A percentile compares a stretch with the other conserved stretches of the same genome.
phyloP scores from a whole-genome alignment of 2,888 invertebrate species.

The Pollenia angustigena region DNA sequence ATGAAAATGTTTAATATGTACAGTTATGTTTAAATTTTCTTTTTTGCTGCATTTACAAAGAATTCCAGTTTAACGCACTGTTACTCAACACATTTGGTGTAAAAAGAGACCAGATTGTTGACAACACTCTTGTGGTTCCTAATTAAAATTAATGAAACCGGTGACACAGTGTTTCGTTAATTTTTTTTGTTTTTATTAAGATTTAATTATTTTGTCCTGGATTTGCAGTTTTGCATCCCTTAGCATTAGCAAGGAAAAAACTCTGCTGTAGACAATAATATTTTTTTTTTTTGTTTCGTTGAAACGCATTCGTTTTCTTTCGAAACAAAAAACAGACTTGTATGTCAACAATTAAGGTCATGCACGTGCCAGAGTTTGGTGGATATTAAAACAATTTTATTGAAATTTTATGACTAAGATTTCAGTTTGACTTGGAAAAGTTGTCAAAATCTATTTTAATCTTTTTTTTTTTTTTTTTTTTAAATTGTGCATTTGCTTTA shows the following conservation, averaged over 20 bases:
- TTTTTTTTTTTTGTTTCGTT: conserved; percentile 6
- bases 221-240: neutral
- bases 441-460: too few relatives aligned
- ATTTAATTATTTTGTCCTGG: neutral
- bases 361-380: conserved; percentile 15
- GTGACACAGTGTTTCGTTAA: conserved; percentile 14
- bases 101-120: neutral
- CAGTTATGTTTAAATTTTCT: too few relatives aligned
- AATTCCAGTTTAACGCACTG: too few relatives aligned
- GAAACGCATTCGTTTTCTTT: neutral
- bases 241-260: neutral
- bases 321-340: neutral
- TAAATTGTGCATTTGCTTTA: too few relatives aligned
- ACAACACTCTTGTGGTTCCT: conserved; percentile 50
- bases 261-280: neutral
- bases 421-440: too few relatives aligned
- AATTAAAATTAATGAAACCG: conserved; percentile 68
- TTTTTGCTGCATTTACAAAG: too few relatives aligned
- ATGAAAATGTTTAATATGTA: too few relatives aligned
- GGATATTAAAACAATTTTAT: neutral
- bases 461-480: too few relatives aligned
- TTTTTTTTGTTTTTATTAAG: neutral
- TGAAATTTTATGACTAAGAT: too few relatives aligned
- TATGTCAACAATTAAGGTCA: conserved; percentile 46
- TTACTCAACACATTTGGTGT: neutral